Percentiles rank a stretch among this genome's conserved stretches.
Evolutionary conservation across 2,113 vertebrate species (phyloP).

Genomic region (Hydrolagus affinis): DNA sequence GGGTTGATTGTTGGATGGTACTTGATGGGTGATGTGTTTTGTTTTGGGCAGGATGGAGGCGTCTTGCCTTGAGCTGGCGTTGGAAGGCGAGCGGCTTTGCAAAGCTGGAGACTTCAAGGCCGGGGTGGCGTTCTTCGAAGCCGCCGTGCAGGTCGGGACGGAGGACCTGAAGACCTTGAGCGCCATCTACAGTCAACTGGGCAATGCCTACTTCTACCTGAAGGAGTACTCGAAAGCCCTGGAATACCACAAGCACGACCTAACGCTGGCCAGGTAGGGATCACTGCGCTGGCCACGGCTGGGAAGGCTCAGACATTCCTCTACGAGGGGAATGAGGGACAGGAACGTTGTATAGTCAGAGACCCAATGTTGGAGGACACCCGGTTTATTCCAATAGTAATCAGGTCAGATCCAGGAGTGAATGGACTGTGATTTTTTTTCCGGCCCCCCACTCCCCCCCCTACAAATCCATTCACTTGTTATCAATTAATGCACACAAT

Average conservation of each 20-base stretch:
- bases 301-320: too few species aligned
- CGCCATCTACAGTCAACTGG: constrained; percentile 96
- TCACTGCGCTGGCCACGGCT: too few species aligned
- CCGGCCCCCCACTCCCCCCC: too few species aligned
- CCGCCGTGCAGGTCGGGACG: constrained; percentile 86
- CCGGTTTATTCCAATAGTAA: too few species aligned
- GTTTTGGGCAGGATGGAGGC: constrained; percentile 77
- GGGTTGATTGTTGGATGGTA: too few species aligned
- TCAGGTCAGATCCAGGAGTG: too few species aligned
- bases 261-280: constrained; percentile 82
- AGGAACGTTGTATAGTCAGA: too few species aligned
- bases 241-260: constrained; percentile 85
- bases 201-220: constrained; percentile 95
- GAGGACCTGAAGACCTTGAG: constrained; percentile 95
- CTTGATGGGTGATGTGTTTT: background rate
- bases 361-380: too few species aligned
- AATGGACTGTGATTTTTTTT: too few species aligned
- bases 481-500: too few species aligned
- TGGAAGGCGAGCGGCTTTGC: constrained; percentile 89
- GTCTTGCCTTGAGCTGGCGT: constrained; percentile 85
- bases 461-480: too few species aligned
- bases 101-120: constrained; percentile 89
- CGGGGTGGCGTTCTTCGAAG: constrained; percentile 85
- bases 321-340: too few species aligned
- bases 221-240: constrained; percentile 87